Evolutionary conservation across 2,797 vertebrate species (phyloP).

Genomic region (Schizopygopsis malacanthus): DNA sequence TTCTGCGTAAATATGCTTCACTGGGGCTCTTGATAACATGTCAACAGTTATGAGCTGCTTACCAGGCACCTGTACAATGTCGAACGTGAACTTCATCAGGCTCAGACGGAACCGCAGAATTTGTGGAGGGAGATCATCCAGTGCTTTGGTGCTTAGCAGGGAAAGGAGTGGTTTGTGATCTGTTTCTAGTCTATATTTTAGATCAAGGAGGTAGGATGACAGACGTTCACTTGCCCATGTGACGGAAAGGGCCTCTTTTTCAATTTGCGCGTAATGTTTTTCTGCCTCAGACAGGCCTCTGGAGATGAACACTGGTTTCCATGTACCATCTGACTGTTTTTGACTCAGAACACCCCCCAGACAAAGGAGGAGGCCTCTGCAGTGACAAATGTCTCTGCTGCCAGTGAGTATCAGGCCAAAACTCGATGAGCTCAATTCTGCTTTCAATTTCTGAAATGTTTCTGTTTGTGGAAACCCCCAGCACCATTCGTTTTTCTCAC

Average conservation of each 20-base stretch:
- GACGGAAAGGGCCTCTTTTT: slow-evolving; percentile 26
- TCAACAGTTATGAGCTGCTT: slow-evolving; percentile 45
- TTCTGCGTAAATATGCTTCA: no score
- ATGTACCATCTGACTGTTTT: slow-evolving; percentile 39
- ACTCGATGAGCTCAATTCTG: neutral
- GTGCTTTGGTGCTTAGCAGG: no score
- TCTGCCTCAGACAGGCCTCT: slow-evolving; percentile 26
- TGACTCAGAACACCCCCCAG: slow-evolving; percentile 38
- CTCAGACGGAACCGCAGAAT: neutral
- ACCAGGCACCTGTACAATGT: slow-evolving; percentile 45
- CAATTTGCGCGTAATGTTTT: slow-evolving; percentile 49
- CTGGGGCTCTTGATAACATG: neutral
- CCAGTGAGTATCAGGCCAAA: neutral
- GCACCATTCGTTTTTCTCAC: neutral
- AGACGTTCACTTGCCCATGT: neutral
- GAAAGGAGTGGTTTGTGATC: neutral
- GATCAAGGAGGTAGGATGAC: neutral
- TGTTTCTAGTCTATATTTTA: neutral
- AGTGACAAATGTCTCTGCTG: slow-evolving; percentile 28
- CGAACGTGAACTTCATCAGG: slow-evolving; percentile 28
- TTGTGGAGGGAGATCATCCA: neutral
- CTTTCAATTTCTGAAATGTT: neutral
- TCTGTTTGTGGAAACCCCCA: neutral
- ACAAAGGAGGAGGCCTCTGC: neutral
- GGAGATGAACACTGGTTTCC: slow-evolving; percentile 45